Conservation (phyloP, 2,113 vertebrate genomes). For the Otis tarda region DNA sequence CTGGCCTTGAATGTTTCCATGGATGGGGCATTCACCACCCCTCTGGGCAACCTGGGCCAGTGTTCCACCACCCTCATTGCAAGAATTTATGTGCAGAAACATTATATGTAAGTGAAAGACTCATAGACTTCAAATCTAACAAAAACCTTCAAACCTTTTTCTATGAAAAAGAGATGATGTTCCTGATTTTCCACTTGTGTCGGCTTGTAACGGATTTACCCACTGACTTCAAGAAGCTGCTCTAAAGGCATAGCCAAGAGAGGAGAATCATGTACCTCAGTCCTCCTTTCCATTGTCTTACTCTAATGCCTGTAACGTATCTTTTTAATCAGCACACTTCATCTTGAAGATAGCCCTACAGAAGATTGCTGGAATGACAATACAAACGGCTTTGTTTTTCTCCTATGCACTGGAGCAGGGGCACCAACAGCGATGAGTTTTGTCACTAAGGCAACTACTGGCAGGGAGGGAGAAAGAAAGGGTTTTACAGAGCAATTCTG, state of each 20-base stretch:
- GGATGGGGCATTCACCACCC: too few relatives aligned
- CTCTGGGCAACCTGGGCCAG: too few relatives aligned
- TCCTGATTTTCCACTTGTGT: background rate
- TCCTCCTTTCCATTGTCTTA: background rate
- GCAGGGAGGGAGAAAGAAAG: background rate
- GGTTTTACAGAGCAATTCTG: background rate
- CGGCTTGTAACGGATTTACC: background rate
- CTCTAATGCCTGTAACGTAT: background rate
- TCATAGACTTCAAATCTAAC: background rate
- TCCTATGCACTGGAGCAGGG: background rate
- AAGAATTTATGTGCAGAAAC: background rate
- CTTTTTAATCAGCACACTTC: background rate
- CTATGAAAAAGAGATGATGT: background rate
- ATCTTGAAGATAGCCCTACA: background rate
- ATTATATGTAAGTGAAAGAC: background rate
- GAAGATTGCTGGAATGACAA: background rate
- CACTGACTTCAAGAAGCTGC: background rate
- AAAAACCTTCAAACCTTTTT: background rate
- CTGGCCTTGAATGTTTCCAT: too few relatives aligned
- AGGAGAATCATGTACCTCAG: background rate
- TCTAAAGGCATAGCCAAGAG: background rate
- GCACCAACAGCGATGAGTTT: background rate
- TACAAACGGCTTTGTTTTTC: background rate
- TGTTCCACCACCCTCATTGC: too few relatives aligned
- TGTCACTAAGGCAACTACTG: slow-evolving; percentile 63